A percentile compares a stretch with the other conserved stretches of the same genome.
phyloP scores from a whole-genome alignment of 1,140 invertebrate genomes.

The Brachionus plicatilis region DNA sequence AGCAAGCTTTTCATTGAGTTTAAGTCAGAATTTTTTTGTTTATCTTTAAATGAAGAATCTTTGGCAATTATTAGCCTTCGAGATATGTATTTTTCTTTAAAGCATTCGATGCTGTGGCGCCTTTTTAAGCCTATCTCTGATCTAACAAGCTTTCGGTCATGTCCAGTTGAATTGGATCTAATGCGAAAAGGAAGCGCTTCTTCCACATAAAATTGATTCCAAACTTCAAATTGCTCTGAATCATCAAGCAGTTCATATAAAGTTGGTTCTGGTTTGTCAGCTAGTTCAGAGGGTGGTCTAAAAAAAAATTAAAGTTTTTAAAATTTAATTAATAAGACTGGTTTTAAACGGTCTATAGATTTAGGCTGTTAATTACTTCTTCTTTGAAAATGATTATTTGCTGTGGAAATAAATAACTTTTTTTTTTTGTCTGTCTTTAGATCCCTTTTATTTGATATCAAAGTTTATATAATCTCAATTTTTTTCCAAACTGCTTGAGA shows the following conservation, averaged over 20 bases:
- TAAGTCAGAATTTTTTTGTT: background rate
- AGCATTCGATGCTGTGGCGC: background rate
- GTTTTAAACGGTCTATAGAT: too few relatives aligned
- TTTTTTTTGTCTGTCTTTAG: too few relatives aligned
- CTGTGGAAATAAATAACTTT: too few relatives aligned
- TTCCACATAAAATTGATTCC: background rate
- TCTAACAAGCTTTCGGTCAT: background rate
- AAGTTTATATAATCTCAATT: too few relatives aligned
- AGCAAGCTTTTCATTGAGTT: background rate
- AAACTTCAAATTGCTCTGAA: background rate
- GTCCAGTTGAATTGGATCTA: slow-evolving; percentile 11
- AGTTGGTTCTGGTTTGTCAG: background rate
- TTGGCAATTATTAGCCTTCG: background rate
- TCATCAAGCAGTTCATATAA: slow-evolving; percentile 9
- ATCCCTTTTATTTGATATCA: too few relatives aligned
- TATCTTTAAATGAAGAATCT: background rate
- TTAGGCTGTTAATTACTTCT: too few relatives aligned
- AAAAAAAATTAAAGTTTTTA: background rate
- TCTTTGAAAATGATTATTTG: too few relatives aligned
- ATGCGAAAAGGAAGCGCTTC: background rate
- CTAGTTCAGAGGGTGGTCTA: background rate
- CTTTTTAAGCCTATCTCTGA: background rate
- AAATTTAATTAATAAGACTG: background rate
- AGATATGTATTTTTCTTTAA: background rate
- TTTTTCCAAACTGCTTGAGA: too few relatives aligned